Percentiles rank a stretch among this genome's conserved stretches.
These are phyloP conservation scores for Strix occidentalis DNA, from an alignment of 2,797 vertebrate species.

Conservation along the genomic window DNA sequence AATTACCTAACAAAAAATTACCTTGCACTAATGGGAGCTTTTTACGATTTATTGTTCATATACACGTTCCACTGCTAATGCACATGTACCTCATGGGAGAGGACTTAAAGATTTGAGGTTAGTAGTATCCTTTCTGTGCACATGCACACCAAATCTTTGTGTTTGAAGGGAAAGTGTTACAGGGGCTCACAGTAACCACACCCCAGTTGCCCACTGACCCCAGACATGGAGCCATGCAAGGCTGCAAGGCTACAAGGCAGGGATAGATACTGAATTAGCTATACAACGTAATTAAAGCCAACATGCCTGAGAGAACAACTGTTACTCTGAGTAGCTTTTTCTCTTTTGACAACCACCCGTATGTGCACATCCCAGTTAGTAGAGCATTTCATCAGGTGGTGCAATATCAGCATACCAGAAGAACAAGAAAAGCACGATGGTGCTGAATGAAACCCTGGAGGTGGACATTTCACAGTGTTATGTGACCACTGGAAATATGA, in stretches of 20 bases:
- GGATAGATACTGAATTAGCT: neutral
- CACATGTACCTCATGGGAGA: neutral
- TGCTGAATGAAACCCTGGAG: neutral
- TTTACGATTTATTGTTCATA: neutral
- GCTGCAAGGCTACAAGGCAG: neutral
- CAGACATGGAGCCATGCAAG: neutral
- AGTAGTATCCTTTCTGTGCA: neutral
- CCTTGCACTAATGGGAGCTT: neutral
- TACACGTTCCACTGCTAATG: neutral
- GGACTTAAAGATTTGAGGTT: neutral
- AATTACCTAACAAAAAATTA: neutral
- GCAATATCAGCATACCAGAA: neutral
- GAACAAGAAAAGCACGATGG: neutral
- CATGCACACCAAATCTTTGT: rapidly evolving
- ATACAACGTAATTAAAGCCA: neutral
- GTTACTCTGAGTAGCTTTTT: neutral
- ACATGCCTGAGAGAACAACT: rapidly evolving
- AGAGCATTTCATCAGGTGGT: neutral
- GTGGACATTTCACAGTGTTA: neutral
- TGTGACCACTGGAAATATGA: neutral
- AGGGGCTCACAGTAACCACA: neutral
- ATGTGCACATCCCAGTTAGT: neutral
- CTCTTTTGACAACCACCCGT: neutral
- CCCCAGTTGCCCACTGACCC: neutral
- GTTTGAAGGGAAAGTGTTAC: neutral